Evolutionary conservation across 2,113 vertebrate species (phyloP).

Genomic region (Trochalopteron elliotii): DNA sequence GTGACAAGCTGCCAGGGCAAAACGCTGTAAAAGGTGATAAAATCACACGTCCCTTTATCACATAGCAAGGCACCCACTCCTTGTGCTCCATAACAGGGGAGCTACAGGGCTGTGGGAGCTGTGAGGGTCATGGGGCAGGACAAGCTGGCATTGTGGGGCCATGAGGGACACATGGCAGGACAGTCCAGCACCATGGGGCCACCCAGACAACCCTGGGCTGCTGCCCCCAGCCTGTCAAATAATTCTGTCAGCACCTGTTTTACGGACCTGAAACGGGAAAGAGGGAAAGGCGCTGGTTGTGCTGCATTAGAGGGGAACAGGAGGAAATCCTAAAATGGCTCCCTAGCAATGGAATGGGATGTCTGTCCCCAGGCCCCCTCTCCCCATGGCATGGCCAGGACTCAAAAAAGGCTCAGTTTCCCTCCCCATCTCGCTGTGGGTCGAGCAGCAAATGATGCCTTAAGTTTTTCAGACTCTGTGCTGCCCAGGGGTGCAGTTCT

Average conservation of each 20-base stretch:
- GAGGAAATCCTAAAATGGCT: background rate
- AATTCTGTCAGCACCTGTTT: slow-evolving; percentile 56
- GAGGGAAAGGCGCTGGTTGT: background rate
- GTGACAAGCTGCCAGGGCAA: background rate
- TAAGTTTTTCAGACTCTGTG: too few relatives aligned
- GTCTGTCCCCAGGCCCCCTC: background rate
- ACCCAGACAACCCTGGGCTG: background rate
- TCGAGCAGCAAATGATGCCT: background rate
- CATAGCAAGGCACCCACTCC: background rate
- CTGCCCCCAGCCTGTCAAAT: slow-evolving; percentile 25
- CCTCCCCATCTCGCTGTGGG: background rate
- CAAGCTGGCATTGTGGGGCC: background rate
- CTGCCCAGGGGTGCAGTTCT: too few relatives aligned
- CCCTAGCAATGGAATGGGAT: background rate
- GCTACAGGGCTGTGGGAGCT: background rate
- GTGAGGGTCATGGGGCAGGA: background rate
- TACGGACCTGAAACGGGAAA: background rate
- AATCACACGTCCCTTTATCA: background rate
- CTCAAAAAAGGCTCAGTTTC: background rate
- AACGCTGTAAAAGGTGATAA: background rate
- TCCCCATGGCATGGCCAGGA: background rate
- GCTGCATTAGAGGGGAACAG: rapidly evolving
- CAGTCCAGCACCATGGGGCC: background rate
- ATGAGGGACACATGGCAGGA: background rate
- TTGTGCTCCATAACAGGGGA: rapidly evolving